A percentile compares a stretch with the other conserved stretches of the same genome.
These are phyloP conservation scores for Nipponacmea schrenckii DNA, from an alignment of 2,888 invertebrate species.

Conservation along the genomic window DNA sequence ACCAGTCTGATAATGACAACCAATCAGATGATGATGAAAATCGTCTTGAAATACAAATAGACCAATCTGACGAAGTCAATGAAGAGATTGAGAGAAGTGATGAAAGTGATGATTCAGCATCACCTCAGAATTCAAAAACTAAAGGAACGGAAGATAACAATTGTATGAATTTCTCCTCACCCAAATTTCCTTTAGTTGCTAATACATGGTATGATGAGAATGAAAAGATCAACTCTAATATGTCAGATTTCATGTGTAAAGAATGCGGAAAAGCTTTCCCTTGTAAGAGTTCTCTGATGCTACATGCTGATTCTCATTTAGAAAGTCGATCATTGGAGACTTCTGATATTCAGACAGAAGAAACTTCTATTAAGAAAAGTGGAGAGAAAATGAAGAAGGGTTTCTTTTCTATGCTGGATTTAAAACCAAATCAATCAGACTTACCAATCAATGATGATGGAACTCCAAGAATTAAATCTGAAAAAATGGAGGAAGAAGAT, in stretches of 20 bases:
- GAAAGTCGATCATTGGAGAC: slow-evolving; percentile 30
- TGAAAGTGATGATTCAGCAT: background rate
- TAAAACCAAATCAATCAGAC: slow-evolving; percentile 67
- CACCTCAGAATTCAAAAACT: slow-evolving; percentile 22
- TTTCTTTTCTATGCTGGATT: slow-evolving; percentile 83
- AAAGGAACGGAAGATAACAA: slow-evolving; percentile 64
- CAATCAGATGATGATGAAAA: too few relatives aligned
- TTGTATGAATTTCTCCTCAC: slow-evolving; percentile 83
- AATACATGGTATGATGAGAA: slow-evolving; percentile 79
- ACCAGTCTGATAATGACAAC: too few relatives aligned
- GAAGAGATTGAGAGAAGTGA: background rate
- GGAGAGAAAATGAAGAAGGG: slow-evolving; percentile 73
- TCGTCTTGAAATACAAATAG: too few relatives aligned
- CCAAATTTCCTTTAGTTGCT: slow-evolving; percentile 83
- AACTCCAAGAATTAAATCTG: background rate
- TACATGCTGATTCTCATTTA: slow-evolving; percentile 59
- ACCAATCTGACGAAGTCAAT: too few relatives aligned
- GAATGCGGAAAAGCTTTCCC: slow-evolving; percentile 66
- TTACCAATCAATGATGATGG: slow-evolving; percentile 11
- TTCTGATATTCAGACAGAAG: slow-evolving; percentile 49
- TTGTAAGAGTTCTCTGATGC: slow-evolving; percentile 59
- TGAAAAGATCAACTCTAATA: slow-evolving; percentile 54
- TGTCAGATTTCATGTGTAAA: slow-evolving; percentile 62
- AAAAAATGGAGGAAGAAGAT: background rate
- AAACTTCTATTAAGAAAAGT: slow-evolving; percentile 68